Percentiles rank a stretch among this genome's conserved stretches.
Evolutionary conservation across 2,888 invertebrate species (phyloP).

Genomic region (Nomada flava): DNA sequence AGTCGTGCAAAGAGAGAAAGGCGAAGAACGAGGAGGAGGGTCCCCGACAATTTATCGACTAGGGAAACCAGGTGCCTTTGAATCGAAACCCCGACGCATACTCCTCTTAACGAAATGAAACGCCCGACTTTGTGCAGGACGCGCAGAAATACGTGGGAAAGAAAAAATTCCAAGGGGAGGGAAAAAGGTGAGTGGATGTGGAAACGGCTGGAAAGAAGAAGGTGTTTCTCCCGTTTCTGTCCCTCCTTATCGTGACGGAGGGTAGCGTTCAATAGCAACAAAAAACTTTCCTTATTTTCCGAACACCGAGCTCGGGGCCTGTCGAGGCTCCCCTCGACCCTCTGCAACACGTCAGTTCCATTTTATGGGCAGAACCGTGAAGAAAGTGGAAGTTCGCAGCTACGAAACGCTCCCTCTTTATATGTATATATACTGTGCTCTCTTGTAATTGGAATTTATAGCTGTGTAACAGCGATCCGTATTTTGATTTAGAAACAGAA

Average conservation of each 20-base stretch:
- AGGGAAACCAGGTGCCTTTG: conserved; percentile 74
- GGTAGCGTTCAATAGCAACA: conserved; percentile 57
- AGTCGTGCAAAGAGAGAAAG: conserved; percentile 11
- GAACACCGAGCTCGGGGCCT: conserved; percentile 44
- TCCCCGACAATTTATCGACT: conserved; percentile 74
- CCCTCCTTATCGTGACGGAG: conserved; percentile 53
- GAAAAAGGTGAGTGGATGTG: conserved; percentile 12
- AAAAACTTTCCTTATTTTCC: conserved; percentile 68
- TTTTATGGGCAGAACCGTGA: conserved; percentile 26
- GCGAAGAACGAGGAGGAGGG: conserved; percentile 18
- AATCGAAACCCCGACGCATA: conserved; percentile 56
- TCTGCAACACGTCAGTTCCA: conserved; percentile 57
- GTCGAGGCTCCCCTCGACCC: conserved; percentile 23
- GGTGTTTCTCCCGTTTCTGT: conserved; percentile 38
- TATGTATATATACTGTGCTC: neutral
- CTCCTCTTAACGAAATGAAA: conserved; percentile 71
- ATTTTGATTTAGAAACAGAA: neutral
- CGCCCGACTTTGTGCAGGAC: conserved; percentile 64
- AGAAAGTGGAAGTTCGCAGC: conserved; percentile 6
- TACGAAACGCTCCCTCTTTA: neutral
- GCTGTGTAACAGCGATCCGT: neutral
- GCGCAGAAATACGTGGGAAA: conserved; percentile 32
- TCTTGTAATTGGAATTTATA: conserved; percentile 11
- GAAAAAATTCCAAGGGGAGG: conserved; percentile 10
- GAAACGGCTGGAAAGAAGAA: conserved; percentile 11